Percentiles rank a stretch among this genome's conserved stretches.
These are phyloP conservation scores for Adelognathus sp. DNA, from an alignment of 2,888 invertebrate species.

Conservation along the genomic window DNA sequence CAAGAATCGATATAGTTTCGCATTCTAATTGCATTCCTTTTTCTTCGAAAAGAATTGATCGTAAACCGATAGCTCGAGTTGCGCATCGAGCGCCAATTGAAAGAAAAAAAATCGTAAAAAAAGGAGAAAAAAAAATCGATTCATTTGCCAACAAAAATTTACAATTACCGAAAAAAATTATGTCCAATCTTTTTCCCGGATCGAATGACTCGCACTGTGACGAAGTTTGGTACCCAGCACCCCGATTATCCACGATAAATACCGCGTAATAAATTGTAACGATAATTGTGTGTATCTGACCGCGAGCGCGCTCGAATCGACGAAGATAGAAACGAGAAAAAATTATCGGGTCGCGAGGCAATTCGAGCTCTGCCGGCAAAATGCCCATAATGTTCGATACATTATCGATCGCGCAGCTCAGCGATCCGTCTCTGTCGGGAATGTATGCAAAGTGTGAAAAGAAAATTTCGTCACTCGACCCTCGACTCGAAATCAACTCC, in stretches of 20 bases:
- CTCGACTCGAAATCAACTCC: not conserved
- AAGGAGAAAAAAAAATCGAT: no score
- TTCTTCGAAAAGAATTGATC: not conserved
- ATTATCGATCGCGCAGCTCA: not conserved
- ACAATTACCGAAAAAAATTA: constrained; percentile 3
- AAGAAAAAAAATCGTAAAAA: constrained; percentile 8
- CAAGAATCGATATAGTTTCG: not conserved
- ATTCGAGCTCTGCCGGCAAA: not conserved
- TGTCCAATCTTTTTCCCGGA: not conserved
- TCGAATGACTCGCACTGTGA: not conserved
- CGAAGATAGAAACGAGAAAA: not conserved
- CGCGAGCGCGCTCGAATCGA: not conserved
- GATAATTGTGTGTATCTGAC: not conserved
- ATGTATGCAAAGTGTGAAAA: constrained; percentile 3
- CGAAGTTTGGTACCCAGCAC: constrained; percentile 41
- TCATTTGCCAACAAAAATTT: not conserved
- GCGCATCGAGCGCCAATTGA: not conserved
- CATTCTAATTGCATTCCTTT: not conserved
- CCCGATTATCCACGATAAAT: constrained; percentile 6
- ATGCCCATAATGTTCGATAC: not conserved
- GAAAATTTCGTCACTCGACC: not conserved
- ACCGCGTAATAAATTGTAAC: not conserved
- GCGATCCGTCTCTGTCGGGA: not conserved
- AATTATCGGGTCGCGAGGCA: not conserved
- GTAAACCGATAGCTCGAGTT: not conserved